Percentiles rank a stretch among this genome's conserved stretches.
phyloP scores from a whole-genome alignment of 2,113 vertebrate genomes.

The Trematomus loennbergii region DNA sequence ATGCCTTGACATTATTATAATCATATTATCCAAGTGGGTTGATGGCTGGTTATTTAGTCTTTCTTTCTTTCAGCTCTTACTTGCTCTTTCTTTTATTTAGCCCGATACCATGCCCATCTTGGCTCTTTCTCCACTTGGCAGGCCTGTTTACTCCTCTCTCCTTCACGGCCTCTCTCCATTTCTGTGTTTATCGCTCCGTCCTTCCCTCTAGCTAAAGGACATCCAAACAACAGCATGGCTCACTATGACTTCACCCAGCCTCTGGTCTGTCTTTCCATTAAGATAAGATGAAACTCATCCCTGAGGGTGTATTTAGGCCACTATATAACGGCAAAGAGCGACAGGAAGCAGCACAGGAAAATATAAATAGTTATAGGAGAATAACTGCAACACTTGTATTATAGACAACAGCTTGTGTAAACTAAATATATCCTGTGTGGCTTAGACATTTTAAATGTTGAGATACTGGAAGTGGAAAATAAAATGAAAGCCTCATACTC shows the following conservation, averaged over 20 bases:
- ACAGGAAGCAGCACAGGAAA: background rate
- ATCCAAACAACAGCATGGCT: conserved; percentile 63
- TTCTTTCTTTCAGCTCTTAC: background rate
- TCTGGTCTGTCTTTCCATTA: conserved; percentile 52
- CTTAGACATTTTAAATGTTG: background rate
- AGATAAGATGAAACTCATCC: conserved; percentile 61
- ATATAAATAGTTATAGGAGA: background rate
- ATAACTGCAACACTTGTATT: background rate
- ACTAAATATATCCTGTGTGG: background rate
- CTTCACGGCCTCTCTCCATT: conserved; percentile 38
- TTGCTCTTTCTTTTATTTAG: background rate
- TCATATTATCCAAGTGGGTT: background rate
- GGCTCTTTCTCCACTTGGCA: conserved; percentile 54
- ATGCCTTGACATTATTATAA: background rate
- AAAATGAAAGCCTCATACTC: background rate
- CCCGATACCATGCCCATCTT: conserved; percentile 21
- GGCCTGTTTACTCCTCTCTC: conserved; percentile 37
- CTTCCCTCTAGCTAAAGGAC: conserved; percentile 74
- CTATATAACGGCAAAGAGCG: conserved; percentile 2
- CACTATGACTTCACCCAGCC: conserved; percentile 50
- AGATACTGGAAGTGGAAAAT: background rate
- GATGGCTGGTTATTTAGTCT: background rate
- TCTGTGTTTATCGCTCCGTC: conserved; percentile 68
- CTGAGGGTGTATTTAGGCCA: conserved; percentile 14
- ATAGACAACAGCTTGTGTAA: background rate